Percentiles rank a stretch among this genome's conserved stretches.
These are phyloP conservation scores for Drosophila sechellia DNA, from an alignment of 1,140 invertebrate genomes.

Conservation along the genomic window DNA sequence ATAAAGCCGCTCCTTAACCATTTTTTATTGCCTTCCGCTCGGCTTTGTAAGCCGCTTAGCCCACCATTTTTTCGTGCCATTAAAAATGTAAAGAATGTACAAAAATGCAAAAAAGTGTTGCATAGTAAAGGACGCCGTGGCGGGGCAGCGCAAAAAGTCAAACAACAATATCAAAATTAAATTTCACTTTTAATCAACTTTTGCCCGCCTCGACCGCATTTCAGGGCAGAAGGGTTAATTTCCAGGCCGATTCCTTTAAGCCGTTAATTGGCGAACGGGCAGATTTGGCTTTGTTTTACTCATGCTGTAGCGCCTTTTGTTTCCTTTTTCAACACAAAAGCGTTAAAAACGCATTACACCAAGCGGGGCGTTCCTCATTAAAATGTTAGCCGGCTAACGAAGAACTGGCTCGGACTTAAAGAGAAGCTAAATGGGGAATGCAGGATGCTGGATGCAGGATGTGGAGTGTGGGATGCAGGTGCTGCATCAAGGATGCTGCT, in stretches of 20 bases:
- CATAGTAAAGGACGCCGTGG: conserved; percentile 30
- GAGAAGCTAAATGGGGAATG: neutral
- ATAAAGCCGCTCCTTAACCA: conserved; percentile 7
- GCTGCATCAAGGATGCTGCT: conserved; percentile 3
- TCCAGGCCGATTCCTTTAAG: conserved; percentile 7
- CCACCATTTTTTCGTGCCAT: conserved; percentile 51
- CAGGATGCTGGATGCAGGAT: neutral
- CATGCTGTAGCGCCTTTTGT: conserved; percentile 22
- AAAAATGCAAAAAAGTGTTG: conserved; percentile 41
- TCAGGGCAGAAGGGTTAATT: neutral
- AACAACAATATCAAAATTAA: conserved; percentile 13
- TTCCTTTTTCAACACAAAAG: conserved; percentile 46
- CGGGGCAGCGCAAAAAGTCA: conserved; percentile 4
- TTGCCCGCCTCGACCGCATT: neutral
- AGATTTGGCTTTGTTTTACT: neutral
- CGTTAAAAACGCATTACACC: conserved; percentile 34
- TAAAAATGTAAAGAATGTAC: conserved; percentile 18
- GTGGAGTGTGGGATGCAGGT: neutral
- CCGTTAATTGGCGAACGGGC: conserved; percentile 14
- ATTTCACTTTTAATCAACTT: conserved; percentile 30
- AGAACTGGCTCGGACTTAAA: conserved; percentile 1
- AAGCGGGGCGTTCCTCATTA: conserved; percentile 40
- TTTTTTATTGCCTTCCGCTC: conserved; percentile 46
- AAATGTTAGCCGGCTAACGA: conserved; percentile 25
- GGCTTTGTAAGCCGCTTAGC: conserved; percentile 63